Percentiles rank a stretch among this genome's conserved stretches.
Conservation (phyloP, 1,140 invertebrate species). For the Aphelenchoides fujianensis region DNA sequence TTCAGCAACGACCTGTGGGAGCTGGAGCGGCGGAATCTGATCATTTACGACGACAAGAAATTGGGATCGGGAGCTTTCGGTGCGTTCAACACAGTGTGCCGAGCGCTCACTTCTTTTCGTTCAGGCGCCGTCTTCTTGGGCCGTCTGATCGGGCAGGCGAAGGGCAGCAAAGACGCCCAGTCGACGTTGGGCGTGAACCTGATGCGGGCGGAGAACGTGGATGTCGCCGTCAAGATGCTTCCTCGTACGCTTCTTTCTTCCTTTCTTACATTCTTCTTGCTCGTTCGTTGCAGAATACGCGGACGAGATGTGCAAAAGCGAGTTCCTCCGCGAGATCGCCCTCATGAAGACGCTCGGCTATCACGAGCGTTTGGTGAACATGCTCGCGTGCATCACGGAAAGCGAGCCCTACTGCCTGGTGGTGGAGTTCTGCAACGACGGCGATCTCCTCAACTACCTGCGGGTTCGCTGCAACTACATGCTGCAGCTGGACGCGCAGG, state of each 20-base stretch:
- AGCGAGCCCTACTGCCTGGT: constrained; percentile 64
- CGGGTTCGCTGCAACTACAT: constrained; percentile 59
- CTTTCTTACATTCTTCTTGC: constrained; percentile 17
- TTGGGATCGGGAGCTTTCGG: constrained; percentile 54
- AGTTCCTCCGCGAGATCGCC: constrained; percentile 65
- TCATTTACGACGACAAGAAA: constrained; percentile 61
- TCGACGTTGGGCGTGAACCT: constrained; percentile 59
- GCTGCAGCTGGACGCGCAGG: constrained; percentile 53
- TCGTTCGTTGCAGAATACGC: constrained; percentile 61
- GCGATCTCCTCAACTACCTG: constrained; percentile 64
- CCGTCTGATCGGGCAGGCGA: constrained; percentile 52
- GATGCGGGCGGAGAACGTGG: constrained; percentile 61
- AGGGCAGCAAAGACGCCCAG: constrained; percentile 52
- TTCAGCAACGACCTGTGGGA: constrained; percentile 57
- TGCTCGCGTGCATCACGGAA: constrained; percentile 65
- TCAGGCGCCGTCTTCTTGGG: constrained; percentile 59
- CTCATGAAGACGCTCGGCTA: constrained; percentile 66
- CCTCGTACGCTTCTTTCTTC: constrained; percentile 58
- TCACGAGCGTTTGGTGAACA: constrained; percentile 65
- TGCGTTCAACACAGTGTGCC: background rate
- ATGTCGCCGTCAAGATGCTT: constrained; percentile 65
- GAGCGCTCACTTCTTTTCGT: constrained; percentile 8
- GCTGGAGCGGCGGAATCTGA: constrained; percentile 56
- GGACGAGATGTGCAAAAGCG: constrained; percentile 60
- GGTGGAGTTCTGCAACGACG: constrained; percentile 64